These are phyloP conservation scores for Corythaeola cristata DNA, from an alignment of 2,113 vertebrate species.

Conservation along the genomic window DNA sequence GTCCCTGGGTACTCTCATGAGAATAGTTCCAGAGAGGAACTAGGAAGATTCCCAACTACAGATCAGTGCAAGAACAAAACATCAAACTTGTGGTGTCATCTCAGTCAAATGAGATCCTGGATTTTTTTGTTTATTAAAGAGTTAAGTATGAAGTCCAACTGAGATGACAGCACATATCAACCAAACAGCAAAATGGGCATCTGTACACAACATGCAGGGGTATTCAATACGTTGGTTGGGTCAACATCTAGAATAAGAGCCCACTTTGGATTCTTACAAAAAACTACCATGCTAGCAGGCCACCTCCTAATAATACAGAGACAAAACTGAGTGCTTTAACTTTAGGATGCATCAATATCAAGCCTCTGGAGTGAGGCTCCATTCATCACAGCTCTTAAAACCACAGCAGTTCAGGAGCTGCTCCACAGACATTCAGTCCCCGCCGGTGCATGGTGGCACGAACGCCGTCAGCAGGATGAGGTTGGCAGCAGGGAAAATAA, in stretches of 20 bases:
- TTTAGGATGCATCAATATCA: neutral
- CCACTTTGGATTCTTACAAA: neutral
- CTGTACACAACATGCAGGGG: neutral
- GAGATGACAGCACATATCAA: neutral
- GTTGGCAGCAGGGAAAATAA: neutral
- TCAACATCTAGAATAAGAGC: neutral
- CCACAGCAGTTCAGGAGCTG: neutral
- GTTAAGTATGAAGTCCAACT: neutral
- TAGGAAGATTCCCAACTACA: neutral
- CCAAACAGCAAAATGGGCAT: neutral
- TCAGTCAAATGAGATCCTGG: neutral
- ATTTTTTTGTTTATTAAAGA: neutral
- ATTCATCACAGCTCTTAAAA: neutral
- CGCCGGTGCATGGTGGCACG: accelerated
- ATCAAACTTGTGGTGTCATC: neutral
- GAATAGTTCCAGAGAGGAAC: neutral
- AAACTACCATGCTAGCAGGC: neutral
- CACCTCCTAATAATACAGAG: neutral
- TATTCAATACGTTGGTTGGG: neutral
- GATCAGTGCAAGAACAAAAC: neutral
- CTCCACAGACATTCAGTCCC: neutral
- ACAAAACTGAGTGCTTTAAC: neutral
- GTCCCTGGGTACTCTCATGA: neutral
- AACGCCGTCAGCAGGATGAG: neutral
- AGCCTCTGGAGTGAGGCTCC: neutral